phyloP scores from a whole-genome alignment of 1,140 invertebrate genomes.

The Alviniconcha marisindica region DNA sequence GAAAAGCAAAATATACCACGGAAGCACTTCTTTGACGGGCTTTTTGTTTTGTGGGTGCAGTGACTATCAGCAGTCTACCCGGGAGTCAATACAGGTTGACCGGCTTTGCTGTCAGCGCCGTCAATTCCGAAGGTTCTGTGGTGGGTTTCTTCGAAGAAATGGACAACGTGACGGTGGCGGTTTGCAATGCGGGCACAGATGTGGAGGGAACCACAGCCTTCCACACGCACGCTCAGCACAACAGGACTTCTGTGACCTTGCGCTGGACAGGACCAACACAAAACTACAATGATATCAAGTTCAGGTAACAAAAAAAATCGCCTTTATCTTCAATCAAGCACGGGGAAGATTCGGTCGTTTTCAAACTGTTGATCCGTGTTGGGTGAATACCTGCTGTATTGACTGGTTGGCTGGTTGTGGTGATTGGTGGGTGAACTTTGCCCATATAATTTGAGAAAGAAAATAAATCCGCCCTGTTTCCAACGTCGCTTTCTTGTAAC shows the following conservation, averaged over 20 bases:
- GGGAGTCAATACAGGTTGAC: background rate
- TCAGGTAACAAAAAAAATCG: background rate
- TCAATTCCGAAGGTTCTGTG: conserved; percentile 23
- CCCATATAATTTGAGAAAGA: too few species aligned
- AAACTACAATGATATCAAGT: conserved; percentile 28
- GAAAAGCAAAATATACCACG: too few species aligned
- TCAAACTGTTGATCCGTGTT: background rate
- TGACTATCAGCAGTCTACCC: background rate
- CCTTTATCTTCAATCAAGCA: too few species aligned
- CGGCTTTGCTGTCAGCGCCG: conserved; percentile 25
- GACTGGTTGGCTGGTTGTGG: too few species aligned
- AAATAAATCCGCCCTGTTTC: too few species aligned
- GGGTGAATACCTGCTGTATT: background rate
- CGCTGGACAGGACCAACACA: conserved; percentile 19
- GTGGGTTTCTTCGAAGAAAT: conserved; percentile 2
- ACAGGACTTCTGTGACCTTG: conserved; percentile 21
- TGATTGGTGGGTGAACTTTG: too few species aligned
- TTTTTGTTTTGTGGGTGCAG: background rate
- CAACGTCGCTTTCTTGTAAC: too few species aligned
- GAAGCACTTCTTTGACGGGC: too few species aligned
- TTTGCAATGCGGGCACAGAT: conserved; percentile 1
- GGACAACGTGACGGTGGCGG: background rate
- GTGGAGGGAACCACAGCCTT: conserved; percentile 28
- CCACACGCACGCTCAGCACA: background rate
- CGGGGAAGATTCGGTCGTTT: too few species aligned